Base-by-base conservation (phyloP, 2,888 invertebrate genomes). In the Drosophila limbata region DNA sequence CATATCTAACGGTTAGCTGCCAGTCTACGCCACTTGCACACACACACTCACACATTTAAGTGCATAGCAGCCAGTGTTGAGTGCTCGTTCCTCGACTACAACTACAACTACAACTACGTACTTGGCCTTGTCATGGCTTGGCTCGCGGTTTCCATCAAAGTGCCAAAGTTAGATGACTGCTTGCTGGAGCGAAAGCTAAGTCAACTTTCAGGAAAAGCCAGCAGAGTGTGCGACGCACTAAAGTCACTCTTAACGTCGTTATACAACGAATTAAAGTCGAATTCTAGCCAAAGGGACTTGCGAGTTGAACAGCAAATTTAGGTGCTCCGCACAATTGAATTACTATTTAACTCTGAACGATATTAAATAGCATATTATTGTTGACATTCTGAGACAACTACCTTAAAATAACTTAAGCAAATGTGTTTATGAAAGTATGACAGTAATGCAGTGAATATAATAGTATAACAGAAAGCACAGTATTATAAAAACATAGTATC, bases 1-100 rank as follows among this genome's bases (percentile, higher is more conserved):
- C 80, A 82, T 84, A 81, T 68, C 75, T 69, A 81, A 69, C 71
- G 69, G 69, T 64, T 85, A 47, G 70, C 59, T 77, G 50, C 4
- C 59, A 66, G 45, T 67, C 52, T 39, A 21, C 25, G 21, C 40
- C 44, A 51, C 69, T 25, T 48, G 40, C 50, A 33, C 33, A 31
- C 19, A 74, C 51, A 44, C 50, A 37, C 28, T 17, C 19, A 74
- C 51, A 59, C 25, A 40, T 28, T 48, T 40, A 44, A 35, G 35
- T 76, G 52, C 60, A 70, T 42, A 37, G 40, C 47, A 39, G 52
- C 31, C 47, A 51, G 60, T 66, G 44, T 72, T 11, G 56, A 74
- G 73, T 53, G 42, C 21, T 31, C 1, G 44, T 28, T 28, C 28
- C 28, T 28, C 5, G 28, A 8, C 28, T 28, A 28, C 28, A 8